Evolutionary conservation across 1,140 invertebrate genomes (phyloP), one percentile per base, ranked within the genome.

Genomic region (Grapholita molesta): DNA sequence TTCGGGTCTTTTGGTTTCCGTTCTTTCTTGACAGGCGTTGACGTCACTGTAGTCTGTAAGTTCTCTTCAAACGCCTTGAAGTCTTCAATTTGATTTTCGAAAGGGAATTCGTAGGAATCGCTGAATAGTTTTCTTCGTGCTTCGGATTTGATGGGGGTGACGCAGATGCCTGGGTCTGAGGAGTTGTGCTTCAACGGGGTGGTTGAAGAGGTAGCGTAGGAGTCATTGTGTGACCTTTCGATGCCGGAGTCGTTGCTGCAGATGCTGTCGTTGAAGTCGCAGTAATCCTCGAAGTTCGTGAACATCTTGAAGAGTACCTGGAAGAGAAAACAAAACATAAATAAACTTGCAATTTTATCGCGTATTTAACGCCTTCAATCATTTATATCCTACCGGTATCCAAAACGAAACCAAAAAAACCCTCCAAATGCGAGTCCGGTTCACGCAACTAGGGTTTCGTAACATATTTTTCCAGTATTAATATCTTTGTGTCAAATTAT

Each of bases 181-280:
- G 74, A 74, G 11, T 91, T 79, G 9, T 85, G 77, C 73, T 86
- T 88, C 5, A 82, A 24, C 0, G 86, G 89, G 11, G 89, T 91
- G 52, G 69, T 82, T 6, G 70, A 55, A 23, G 80, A 75, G 4
- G 84, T 84, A 7, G 75, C 71, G 6, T 82, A 55, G 35, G 83
- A 74, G 38, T 85, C 84, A 5, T 74, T 70, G 61, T 85, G 86
- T n/a, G 89, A 88, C 65, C 76, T 94, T 67, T 95, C 95, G 73
- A 95, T 94, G 38, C 95, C 95, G 0, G 95, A 95, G 76, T 95
- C 95, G 52, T 93, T 95, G 38, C 95, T 95, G 72, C 94, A 95
- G n/a, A 94, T 93, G 42, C 95, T 93, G 76, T 95, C 94, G 75
- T 94, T 94, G 74, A 95, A 95, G 32, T 94, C 94, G 53, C 87